A percentile compares a stretch with the other conserved stretches of the same genome.
phyloP scores from a whole-genome alignment of 2,888 invertebrate genomes.

The Polietes domitor region DNA sequence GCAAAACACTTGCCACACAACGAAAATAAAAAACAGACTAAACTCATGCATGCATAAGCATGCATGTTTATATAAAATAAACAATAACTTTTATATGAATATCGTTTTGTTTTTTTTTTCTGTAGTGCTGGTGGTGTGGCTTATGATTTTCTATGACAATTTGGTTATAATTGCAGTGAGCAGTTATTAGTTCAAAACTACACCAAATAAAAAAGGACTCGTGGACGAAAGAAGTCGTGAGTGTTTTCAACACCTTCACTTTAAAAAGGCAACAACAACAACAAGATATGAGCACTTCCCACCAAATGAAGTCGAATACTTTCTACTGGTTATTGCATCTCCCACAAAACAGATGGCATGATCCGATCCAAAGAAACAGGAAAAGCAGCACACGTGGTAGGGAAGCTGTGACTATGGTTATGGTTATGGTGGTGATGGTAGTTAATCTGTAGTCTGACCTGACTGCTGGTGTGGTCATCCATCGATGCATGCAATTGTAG shows the following conservation, averaged over 20 bases:
- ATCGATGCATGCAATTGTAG: not conserved
- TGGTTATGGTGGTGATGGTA: not conserved
- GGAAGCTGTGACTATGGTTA: not conserved
- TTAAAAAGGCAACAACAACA: not conserved
- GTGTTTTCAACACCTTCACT: conserved; percentile 53
- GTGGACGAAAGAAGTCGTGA: not conserved
- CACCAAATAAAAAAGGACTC: conserved; percentile 18
- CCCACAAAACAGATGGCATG: conserved; percentile 34
- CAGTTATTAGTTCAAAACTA: conserved; percentile 41
- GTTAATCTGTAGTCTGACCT: not conserved
- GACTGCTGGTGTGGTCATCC: conserved; percentile 50
- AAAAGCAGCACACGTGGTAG: conserved; percentile 47
- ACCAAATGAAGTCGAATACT: conserved; percentile 12
- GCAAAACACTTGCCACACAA: conserved; percentile 23
- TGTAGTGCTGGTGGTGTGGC: too few relatives aligned
- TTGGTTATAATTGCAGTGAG: conserved; percentile 32
- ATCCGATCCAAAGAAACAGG: conserved; percentile 29
- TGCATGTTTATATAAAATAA: conserved; percentile 35
- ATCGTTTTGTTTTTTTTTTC: not conserved
- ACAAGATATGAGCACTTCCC: conserved; percentile 22
- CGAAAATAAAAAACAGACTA: not conserved
- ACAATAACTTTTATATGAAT: conserved; percentile 39
- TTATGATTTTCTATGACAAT: conserved; percentile 48
- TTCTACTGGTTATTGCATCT: conserved; percentile 18
- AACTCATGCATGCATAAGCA: conserved; percentile 23